phyloP scores from a whole-genome alignment of 2,888 invertebrate species.

The Stegophylla sp. region DNA sequence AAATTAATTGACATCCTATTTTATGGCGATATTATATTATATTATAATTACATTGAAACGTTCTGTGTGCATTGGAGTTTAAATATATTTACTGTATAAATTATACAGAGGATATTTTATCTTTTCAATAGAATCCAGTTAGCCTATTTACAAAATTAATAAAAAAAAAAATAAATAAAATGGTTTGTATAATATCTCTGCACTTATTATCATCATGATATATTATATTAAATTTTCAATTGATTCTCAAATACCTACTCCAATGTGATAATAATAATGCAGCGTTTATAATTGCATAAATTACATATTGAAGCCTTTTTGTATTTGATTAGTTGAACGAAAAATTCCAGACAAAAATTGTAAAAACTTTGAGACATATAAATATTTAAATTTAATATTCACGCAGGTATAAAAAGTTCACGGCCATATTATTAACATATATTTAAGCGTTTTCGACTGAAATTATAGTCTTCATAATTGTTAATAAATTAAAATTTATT shows the following conservation, averaged over 20 bases:
- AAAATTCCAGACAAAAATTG: not conserved
- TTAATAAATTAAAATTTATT: constrained; percentile 21
- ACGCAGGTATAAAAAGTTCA: not conserved
- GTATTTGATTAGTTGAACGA: too few relatives aligned
- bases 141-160: too few relatives aligned
- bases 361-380: not conserved
- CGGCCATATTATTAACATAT: not conserved
- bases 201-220: too few relatives aligned
- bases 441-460: not conserved
- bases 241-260: too few relatives aligned
- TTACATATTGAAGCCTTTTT: too few relatives aligned
- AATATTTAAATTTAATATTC: constrained; percentile 7
- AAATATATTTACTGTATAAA: not conserved
- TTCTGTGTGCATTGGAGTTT: not conserved
- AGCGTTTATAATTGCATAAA: too few relatives aligned
- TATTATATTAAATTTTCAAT: too few relatives aligned
- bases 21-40: not conserved
- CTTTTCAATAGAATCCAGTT: too few relatives aligned
- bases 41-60: not conserved
- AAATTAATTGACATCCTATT: not conserved
- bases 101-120: too few relatives aligned
- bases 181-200: too few relatives aligned
- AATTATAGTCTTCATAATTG: constrained; percentile 17
- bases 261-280: too few relatives aligned
- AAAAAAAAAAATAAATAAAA: too few relatives aligned